Evolutionary conservation across 1,140 invertebrate genomes (phyloP).

Genomic region (Macrostomum lignano): DNA sequence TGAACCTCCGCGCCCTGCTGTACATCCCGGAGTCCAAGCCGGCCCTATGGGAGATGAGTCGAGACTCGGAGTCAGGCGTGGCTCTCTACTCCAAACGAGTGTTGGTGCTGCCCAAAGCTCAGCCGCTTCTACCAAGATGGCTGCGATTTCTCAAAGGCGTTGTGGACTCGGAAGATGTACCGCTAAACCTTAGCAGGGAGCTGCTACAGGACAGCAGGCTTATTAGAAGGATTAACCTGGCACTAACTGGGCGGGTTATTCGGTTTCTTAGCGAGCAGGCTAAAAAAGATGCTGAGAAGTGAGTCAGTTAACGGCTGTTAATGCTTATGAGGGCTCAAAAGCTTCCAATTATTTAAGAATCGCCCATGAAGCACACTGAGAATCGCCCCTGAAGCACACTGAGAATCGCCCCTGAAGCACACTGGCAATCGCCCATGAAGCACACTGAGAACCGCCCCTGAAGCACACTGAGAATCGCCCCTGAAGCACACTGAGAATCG

Average conservation of each 20-base stretch:
- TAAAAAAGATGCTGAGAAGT: constrained; percentile 43
- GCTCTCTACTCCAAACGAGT: constrained; percentile 59
- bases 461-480: constrained; percentile 1
- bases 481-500: constrained; percentile 1
- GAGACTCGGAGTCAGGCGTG: constrained; percentile 46
- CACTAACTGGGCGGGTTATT: constrained; percentile 51
- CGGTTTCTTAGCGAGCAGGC: constrained; percentile 57
- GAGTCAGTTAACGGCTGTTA: background rate
- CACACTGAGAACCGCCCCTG: background rate
- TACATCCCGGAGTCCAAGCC: constrained; percentile 64
- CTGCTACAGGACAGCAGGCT: constrained; percentile 66
- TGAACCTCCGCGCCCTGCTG: constrained; percentile 59
- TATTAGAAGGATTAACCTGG: constrained; percentile 37
- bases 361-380: constrained; percentile 4
- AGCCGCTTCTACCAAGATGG: constrained; percentile 71
- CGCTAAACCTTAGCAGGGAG: constrained; percentile 74
- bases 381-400: background rate
- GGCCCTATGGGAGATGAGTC: constrained; percentile 52
- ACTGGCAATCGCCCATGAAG: constrained; percentile 2
- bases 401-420: constrained; percentile 1
- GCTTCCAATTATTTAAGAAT: constrained; percentile 1
- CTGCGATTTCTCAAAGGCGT: constrained; percentile 75
- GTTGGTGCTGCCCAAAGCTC: constrained; percentile 60
- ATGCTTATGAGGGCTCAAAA: background rate
- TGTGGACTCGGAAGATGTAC: constrained; percentile 89